Percentiles rank a stretch among this genome's conserved stretches.
These are phyloP conservation scores for Herpetotheres cachinnans DNA, from an alignment of 2,113 vertebrate species.

Conservation along the genomic window DNA sequence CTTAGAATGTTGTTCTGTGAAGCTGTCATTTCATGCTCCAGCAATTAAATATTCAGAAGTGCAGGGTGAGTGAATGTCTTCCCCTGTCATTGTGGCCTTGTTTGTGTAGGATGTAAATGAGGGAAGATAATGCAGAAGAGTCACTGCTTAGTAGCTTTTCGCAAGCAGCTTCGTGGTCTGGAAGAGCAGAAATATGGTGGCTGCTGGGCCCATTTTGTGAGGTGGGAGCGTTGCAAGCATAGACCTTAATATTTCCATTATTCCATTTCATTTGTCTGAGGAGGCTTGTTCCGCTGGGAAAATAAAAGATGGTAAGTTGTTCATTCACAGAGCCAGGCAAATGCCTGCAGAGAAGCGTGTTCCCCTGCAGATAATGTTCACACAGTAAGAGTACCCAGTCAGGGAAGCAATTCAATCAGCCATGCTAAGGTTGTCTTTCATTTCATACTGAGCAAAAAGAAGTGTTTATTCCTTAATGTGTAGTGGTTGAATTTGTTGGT, in stretches of 20 bases:
- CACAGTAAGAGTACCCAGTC: neutral
- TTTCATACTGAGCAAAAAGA: slow-evolving; percentile 30
- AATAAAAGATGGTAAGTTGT: neutral
- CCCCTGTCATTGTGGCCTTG: slow-evolving; percentile 4
- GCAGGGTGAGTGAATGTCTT: slow-evolving; percentile 2
- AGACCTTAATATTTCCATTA: neutral
- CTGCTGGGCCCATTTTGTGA: neutral
- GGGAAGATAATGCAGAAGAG: neutral
- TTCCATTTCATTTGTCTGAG: neutral
- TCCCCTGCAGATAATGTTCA: slow-evolving; percentile 51
- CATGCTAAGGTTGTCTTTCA: neutral
- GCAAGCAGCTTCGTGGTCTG: neutral
- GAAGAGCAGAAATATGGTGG: neutral
- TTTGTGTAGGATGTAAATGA: slow-evolving; percentile 52
- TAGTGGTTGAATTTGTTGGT: neutral
- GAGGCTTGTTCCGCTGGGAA: neutral
- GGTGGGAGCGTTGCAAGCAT: neutral
- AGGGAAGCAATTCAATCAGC: slow-evolving; percentile 35
- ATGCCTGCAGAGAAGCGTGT: slow-evolving; percentile 36
- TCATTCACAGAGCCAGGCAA: neutral
- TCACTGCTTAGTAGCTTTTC: neutral
- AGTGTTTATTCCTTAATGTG: slow-evolving; percentile 23
- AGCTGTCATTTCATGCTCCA: slow-evolving; percentile 21
- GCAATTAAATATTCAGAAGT: slow-evolving; percentile 46
- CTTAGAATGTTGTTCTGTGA: neutral